Percentiles rank a stretch among this genome's conserved stretches.
Conservation (phyloP, 2,113 vertebrate genomes). For the Poecilia latipinna region DNA sequence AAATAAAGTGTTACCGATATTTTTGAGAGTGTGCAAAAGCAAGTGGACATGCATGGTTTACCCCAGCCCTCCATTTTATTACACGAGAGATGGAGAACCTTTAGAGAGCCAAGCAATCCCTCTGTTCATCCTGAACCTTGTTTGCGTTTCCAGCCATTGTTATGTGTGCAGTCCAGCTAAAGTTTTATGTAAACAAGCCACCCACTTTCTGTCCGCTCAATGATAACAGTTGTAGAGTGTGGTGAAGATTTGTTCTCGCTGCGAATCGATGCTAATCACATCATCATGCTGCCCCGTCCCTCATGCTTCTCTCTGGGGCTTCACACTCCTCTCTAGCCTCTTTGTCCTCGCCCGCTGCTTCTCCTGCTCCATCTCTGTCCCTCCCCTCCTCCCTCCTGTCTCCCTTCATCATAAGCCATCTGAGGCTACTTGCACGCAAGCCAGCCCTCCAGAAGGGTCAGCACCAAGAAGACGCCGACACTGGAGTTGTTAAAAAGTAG, state of each 20-base stretch:
- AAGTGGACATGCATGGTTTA: slow-evolving; percentile 11
- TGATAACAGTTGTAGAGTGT: slow-evolving; percentile 47
- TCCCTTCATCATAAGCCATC: slow-evolving; percentile 60
- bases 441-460: slow-evolving; percentile 42
- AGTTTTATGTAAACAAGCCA: slow-evolving; percentile 53
- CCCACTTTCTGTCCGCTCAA: slow-evolving; percentile 58
- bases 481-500: slow-evolving; percentile 19
- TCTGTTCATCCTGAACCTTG: slow-evolving; percentile 17
- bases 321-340: slow-evolving; percentile 56
- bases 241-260: slow-evolving; percentile 57
- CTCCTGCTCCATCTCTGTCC: slow-evolving; percentile 28
- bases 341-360: slow-evolving; percentile 56
- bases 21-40: slow-evolving; percentile 17
- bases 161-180: slow-evolving; percentile 32
- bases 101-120: slow-evolving; percentile 11
- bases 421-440: slow-evolving; percentile 54
- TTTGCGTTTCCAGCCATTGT: slow-evolving; percentile 13
- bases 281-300: slow-evolving; percentile 44
- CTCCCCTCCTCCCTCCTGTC: slow-evolving; percentile 46
- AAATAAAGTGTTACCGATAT: background rate
- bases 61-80: background rate
- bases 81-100: slow-evolving; percentile 5
- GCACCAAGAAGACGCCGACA: slow-evolving; percentile 18
- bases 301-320: slow-evolving; percentile 54
- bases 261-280: slow-evolving; percentile 72